Evolutionary conservation across 2,888 invertebrate genomes (phyloP), one percentile per base, ranked within the genome.

Genomic region (Ennomos fuscantarius): DNA sequence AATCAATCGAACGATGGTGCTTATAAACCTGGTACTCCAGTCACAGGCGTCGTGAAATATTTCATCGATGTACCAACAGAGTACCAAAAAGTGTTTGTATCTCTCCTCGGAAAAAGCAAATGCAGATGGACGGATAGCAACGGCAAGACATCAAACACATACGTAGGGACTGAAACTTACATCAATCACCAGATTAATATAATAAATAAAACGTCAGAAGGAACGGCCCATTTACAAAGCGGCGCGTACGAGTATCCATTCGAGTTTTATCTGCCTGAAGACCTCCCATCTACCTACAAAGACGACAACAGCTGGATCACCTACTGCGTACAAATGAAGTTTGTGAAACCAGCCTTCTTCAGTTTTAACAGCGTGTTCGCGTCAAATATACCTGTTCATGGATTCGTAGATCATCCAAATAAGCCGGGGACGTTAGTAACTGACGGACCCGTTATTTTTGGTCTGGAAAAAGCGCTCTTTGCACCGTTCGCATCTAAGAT

Each of bases 11-110:
- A 43, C 9, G 60, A 63, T 40, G 65, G 65, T 0, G 48, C 69
- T 1, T 66, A 66, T 45, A 65, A 43, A 53, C 60, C 72, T 0
- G 76, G 74, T 5, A 37, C 66, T 39, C 10, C 46, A 5, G 64
- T 78, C 2, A 43, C 51, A n/a, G 77, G 74, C 0, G 40, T 62
- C 5, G 55, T 75, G 3, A 69, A 68, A 36, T 76, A 71, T 10
- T 32, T 40, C 0, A 24, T 72, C n/a, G 68, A 72, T 9, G 46
- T 69, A 47, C 55, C 68, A 1, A 68, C 65, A 0, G 61, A 63
- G 8, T 70, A 63, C n/a, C 55, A 63, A 44, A 35, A 53, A n/a
- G 60, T 71, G 0, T 55, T 39, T 3, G 42, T 78, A 0, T 68
- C 66, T 0, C 50, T 78, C 10, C 47, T 64, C 8, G 78, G 78